Percentiles rank a stretch among this genome's conserved stretches.
These are phyloP conservation scores for Nanger granti DNA, from an alignment of 2,113 vertebrate genomes.

Conservation along the genomic window DNA sequence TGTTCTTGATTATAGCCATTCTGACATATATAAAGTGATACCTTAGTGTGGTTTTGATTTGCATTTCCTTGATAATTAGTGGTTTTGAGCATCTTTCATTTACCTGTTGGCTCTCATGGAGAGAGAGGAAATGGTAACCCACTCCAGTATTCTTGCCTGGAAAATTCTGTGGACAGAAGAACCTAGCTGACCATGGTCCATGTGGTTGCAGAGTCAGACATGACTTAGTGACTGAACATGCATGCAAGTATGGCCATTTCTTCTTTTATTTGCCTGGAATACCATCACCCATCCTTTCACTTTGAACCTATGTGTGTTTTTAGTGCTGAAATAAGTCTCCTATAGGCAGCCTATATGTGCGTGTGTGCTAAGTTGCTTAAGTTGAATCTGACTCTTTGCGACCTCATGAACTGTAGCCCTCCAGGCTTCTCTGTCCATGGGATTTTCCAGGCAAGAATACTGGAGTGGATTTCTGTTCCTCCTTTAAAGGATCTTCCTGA, in stretches of 20 bases:
- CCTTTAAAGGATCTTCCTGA: not conserved
- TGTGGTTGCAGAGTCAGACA: not conserved
- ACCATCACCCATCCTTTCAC: too few relatives aligned
- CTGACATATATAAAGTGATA: not conserved
- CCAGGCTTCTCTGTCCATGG: not conserved
- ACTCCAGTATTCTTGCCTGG: not conserved
- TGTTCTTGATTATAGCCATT: not conserved
- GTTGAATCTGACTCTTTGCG: fast-evolving
- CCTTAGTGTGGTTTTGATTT: not conserved
- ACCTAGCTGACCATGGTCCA: not conserved
- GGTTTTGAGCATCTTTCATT: not conserved
- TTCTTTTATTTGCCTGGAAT: too few relatives aligned
- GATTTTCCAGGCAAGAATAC: not conserved
- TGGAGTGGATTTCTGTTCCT: not conserved
- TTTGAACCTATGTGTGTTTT: too few relatives aligned
- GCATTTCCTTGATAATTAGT: not conserved
- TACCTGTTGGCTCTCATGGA: not conserved
- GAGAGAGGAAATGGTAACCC: not conserved
- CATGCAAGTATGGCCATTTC: too few relatives aligned
- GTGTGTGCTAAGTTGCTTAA: not conserved
- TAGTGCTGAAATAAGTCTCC: too few relatives aligned
- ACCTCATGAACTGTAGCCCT: not conserved
- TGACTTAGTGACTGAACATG: too few relatives aligned
- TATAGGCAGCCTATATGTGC: not conserved
- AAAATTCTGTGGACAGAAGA: not conserved